These are phyloP conservation scores for Himalopsyche kuldschensis DNA, from an alignment of 2,888 invertebrate genomes.

Conservation along the genomic window DNA sequence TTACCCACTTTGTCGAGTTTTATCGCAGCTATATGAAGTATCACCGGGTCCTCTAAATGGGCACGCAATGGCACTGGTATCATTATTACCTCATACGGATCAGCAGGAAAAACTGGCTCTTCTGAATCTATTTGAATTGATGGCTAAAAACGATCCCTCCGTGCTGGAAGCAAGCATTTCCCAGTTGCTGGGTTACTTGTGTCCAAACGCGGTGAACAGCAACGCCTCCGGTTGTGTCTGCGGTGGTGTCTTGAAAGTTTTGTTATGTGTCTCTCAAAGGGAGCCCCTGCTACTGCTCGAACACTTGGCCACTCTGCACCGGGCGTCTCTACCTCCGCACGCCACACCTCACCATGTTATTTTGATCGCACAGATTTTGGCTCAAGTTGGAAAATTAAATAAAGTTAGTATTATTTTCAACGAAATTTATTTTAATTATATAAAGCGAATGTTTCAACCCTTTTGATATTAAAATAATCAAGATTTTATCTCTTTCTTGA, in stretches of 20 bases:
- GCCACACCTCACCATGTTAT: conserved; percentile 66
- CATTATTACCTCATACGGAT: conserved; percentile 80
- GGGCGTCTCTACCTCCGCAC: conserved; percentile 62
- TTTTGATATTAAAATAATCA: too few species aligned
- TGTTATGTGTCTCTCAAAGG: conserved; percentile 73
- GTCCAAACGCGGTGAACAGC: conserved; percentile 50
- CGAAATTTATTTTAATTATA: too few species aligned
- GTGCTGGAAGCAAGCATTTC: conserved; percentile 82
- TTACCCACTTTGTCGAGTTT: conserved; percentile 82
- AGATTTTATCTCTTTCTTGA: too few species aligned
- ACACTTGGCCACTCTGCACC: conserved; percentile 69
- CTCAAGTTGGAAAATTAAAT: conserved; percentile 71
- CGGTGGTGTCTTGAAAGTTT: conserved; percentile 61
- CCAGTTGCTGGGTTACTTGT: conserved; percentile 77
- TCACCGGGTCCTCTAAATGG: conserved; percentile 84
- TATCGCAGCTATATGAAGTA: conserved; percentile 88
- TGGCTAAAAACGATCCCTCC: conserved; percentile 78
- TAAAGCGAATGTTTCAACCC: too few species aligned
- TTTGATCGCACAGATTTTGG: conserved; percentile 70
- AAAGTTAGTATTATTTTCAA: conserved; percentile 54
- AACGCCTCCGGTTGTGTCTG: conserved; percentile 56
- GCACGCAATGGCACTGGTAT: conserved; percentile 80
- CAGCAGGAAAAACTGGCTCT: conserved; percentile 83
- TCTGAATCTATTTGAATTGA: conserved; percentile 78
- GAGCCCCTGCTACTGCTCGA: conserved; percentile 71